Evolutionary conservation across 35 echinoderm and acorn worm species (phyloP).

Genomic region (Holothuria glaberrima): DNA sequence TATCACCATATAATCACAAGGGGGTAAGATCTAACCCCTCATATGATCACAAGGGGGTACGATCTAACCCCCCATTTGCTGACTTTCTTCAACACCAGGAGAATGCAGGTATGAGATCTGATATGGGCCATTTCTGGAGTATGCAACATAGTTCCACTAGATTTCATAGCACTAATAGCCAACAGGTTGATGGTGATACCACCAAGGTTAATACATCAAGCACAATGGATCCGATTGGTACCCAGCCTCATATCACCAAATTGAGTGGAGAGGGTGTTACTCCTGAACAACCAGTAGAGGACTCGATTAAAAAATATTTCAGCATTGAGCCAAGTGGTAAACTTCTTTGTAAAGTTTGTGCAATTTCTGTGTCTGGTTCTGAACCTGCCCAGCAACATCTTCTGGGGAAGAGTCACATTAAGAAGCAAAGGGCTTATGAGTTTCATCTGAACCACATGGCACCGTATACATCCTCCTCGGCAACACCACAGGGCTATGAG

Average conservation of each 20-base stretch:
- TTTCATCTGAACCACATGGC: slow-evolving; percentile 9
- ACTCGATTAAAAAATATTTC: neutral
- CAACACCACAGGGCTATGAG: no score
- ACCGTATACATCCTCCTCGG: neutral
- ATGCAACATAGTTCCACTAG: neutral
- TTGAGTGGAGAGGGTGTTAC: neutral
- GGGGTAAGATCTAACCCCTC: neutral
- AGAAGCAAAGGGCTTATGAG: slow-evolving; percentile 29
- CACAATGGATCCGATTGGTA: slow-evolving; percentile 11
- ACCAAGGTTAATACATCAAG: no score
- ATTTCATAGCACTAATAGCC: no score
- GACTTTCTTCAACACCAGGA: slow-evolving; percentile 34
- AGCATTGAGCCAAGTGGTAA: neutral
- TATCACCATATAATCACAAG: neutral
- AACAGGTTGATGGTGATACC: no score
- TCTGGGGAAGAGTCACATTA: neutral
- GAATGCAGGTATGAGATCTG: neutral
- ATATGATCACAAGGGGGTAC: neutral
- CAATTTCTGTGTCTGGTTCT: neutral
- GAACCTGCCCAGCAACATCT: slow-evolving; percentile 2
- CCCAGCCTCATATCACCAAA: neutral
- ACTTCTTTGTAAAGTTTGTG: slow-evolving; percentile 2
- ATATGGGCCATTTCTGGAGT: slow-evolving; percentile 32
- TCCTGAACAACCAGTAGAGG: neutral
- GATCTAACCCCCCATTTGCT: slow-evolving; percentile 13